Percentiles rank a stretch among this genome's conserved stretches.
Conservation (phyloP, 2,888 invertebrate genomes). For the Dichetophora obliterata region DNA sequence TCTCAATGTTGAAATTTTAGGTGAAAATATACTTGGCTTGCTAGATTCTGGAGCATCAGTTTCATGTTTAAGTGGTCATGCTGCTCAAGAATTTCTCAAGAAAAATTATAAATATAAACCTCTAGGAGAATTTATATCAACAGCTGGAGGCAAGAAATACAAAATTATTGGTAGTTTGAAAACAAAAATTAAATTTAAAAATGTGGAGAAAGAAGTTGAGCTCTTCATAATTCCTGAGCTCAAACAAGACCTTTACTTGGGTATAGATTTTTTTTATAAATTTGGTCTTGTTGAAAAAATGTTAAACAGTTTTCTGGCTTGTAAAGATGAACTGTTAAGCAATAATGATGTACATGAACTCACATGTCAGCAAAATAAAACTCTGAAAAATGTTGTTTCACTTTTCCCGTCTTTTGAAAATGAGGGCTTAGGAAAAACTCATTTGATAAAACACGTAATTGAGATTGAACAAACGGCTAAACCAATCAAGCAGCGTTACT, state of each 20-base stretch:
- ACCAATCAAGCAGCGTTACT: conserved; percentile 44
- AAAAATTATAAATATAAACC: conserved; percentile 11
- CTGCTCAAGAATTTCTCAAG: conserved; percentile 25
- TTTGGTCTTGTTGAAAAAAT: conserved; percentile 32
- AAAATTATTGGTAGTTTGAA: conserved; percentile 33
- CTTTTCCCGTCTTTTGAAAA: no score
- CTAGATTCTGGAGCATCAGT: no score
- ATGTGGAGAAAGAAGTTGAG: no score
- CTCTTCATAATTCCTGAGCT: no score
- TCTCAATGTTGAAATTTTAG: conserved; percentile 35
- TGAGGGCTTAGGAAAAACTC: no score
- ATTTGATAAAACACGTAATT: no score
- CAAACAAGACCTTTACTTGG: no score
- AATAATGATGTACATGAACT: no score
- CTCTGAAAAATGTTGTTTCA: no score
- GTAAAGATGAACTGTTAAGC: not conserved
- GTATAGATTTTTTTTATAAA: conserved; percentile 39
- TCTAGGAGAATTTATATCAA: no score
- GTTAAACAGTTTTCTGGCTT: not conserved
- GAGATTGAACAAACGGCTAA: not conserved
- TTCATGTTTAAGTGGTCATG: conserved; percentile 35
- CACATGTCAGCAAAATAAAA: no score
- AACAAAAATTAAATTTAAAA: no score
- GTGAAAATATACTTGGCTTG: conserved; percentile 26
- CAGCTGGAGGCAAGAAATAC: conserved; percentile 41